A percentile compares a stretch with the other conserved stretches of the same genome.
Conservation (phyloP, 2,797 vertebrate genomes). For the Knipowitschia caucasica region DNA sequence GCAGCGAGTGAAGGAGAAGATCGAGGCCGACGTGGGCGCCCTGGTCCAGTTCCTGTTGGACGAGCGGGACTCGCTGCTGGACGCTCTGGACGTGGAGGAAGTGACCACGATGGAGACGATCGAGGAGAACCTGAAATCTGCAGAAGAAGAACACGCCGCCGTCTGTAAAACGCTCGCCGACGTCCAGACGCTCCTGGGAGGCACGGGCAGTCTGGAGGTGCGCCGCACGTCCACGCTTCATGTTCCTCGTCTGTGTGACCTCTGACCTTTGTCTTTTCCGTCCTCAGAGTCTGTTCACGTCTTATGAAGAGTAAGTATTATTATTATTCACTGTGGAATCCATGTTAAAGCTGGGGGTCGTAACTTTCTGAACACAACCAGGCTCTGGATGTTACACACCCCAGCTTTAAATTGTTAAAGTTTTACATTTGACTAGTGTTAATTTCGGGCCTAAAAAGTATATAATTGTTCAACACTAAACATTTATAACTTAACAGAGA, state of each 20-base stretch:
- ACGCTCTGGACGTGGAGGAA: slow-evolving; percentile 73
- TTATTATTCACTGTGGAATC: background rate
- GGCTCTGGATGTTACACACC: too few relatives aligned
- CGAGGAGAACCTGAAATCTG: slow-evolving; percentile 72
- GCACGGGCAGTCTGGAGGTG: slow-evolving; percentile 75
- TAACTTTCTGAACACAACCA: too few relatives aligned
- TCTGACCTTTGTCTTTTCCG: background rate
- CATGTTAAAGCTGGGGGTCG: too few relatives aligned
- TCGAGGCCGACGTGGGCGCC: slow-evolving; percentile 74
- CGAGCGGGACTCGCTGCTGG: slow-evolving; percentile 76
- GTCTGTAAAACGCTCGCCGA: slow-evolving; percentile 69
- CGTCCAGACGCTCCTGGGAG: slow-evolving; percentile 67
- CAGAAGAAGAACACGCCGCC: slow-evolving; percentile 52
- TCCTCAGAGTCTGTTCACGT: slow-evolving; percentile 59
- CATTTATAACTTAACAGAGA: too few relatives aligned
- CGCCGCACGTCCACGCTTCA: too few relatives aligned
- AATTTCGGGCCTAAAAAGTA: too few relatives aligned
- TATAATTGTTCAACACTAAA: too few relatives aligned
- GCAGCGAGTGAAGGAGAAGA: slow-evolving; percentile 76
- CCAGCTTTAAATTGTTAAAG: too few relatives aligned
- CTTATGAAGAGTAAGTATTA: slow-evolving; percentile 61
- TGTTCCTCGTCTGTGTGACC: too few relatives aligned
- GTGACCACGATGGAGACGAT: slow-evolving; percentile 61
- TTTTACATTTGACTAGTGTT: too few relatives aligned
- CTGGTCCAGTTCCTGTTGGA: slow-evolving; percentile 80